Conservation (phyloP, 2,113 vertebrate species). For the Camelus bactrianus region DNA sequence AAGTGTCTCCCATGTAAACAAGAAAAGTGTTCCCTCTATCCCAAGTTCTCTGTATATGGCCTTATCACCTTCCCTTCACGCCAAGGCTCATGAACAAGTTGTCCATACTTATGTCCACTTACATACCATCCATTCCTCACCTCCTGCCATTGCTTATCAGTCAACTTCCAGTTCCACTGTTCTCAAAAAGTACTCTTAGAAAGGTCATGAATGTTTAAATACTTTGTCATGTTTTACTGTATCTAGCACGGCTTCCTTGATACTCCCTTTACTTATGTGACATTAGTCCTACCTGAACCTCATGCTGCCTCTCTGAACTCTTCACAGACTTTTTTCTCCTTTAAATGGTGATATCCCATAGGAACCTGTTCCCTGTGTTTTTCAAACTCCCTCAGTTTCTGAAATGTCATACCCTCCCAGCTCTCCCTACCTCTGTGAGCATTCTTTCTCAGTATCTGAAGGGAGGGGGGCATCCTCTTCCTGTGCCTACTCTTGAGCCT, state of each 20-base stretch:
- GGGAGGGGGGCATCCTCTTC: not conserved
- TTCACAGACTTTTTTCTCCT: not conserved
- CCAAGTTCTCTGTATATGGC: not conserved
- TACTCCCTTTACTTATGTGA: not conserved
- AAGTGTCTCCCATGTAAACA: not conserved
- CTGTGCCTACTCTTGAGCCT: not conserved
- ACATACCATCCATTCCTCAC: not conserved
- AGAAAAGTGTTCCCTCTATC: not conserved
- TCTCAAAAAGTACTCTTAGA: not conserved
- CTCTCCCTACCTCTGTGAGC: not conserved
- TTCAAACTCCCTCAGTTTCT: not conserved
- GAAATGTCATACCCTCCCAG: not conserved
- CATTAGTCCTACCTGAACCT: not conserved
- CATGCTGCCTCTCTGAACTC: not conserved
- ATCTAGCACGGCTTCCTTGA: not conserved
- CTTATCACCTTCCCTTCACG: not conserved
- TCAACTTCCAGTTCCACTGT: not conserved
- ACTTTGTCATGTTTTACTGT: not conserved
- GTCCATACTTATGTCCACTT: not conserved
- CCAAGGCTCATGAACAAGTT: not conserved
- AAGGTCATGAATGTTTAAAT: not conserved
- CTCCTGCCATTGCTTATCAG: not conserved
- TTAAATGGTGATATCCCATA: not conserved
- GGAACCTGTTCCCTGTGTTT: not conserved
- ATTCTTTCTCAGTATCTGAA: not conserved